Percentiles rank a stretch among this genome's conserved stretches.
Evolutionary conservation across 2,797 vertebrate genomes (phyloP).

Genomic region (Aldrovandia affinis): DNA sequence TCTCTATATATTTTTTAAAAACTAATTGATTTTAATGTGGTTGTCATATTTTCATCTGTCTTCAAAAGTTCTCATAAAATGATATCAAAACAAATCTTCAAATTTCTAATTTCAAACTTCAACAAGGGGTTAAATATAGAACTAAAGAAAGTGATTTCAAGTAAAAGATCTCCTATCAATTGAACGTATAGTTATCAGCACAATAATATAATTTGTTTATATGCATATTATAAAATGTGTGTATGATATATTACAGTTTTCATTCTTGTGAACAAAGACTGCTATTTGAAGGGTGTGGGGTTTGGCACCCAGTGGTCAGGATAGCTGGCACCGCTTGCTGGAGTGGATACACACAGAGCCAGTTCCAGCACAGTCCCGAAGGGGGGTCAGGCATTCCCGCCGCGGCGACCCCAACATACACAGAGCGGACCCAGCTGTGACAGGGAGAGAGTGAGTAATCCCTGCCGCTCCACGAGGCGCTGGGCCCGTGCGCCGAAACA

Average conservation of each 20-base stretch:
- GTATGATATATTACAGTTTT: neutral
- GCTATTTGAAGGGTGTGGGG: neutral
- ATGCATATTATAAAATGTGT: no score
- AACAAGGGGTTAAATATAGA: neutral
- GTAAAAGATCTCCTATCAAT: neutral
- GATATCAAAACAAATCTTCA: no score
- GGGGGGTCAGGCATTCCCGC: constrained; percentile 37
- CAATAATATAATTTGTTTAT: neutral
- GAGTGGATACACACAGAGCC: constrained; percentile 18
- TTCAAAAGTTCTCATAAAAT: no score
- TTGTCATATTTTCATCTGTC: neutral
- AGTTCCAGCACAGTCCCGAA: constrained; percentile 23
- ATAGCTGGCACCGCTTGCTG: constrained; percentile 25
- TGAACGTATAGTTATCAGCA: neutral
- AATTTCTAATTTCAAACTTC: no score
- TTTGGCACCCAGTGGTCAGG: neutral
- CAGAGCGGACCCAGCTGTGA: constrained; percentile 37
- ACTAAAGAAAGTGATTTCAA: neutral
- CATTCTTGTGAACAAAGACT: neutral
- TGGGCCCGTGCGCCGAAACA: neutral
- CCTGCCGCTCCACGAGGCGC: neutral
- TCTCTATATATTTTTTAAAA: neutral
- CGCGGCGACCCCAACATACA: constrained; percentile 37
- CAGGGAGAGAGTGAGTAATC: constrained; percentile 43
- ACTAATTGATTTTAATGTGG: neutral